These are phyloP conservation scores for Sinotaia quadrata DNA, from an alignment of 2,888 invertebrate species.

Conservation along the genomic window DNA sequence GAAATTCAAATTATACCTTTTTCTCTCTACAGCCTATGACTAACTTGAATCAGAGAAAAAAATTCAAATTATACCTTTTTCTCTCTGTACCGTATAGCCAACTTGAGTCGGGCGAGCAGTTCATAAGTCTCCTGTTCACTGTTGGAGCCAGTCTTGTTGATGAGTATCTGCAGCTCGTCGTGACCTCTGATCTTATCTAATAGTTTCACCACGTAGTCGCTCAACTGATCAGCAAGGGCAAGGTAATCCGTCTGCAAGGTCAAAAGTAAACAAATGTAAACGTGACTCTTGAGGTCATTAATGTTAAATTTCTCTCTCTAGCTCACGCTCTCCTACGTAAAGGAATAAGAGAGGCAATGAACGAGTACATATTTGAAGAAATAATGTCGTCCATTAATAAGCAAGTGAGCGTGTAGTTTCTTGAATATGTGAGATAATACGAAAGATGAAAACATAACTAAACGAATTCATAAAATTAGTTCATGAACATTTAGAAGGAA, in stretches of 20 bases:
- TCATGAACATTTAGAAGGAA: too few relatives aligned
- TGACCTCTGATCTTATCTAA: conserved; percentile 67
- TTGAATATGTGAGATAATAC: too few relatives aligned
- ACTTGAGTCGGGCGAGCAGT: conserved; percentile 58
- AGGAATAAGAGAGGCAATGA: too few relatives aligned
- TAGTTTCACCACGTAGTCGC: conserved; percentile 64
- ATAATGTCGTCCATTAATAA: too few relatives aligned
- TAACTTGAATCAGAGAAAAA: too few relatives aligned
- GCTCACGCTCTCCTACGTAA: not conserved
- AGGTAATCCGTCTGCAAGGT: conserved; percentile 64
- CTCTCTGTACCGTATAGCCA: conserved; percentile 67
- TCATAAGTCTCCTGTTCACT: conserved; percentile 56
- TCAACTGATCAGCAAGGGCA: conserved; percentile 58
- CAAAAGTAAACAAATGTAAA: too few relatives aligned
- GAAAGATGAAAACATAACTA: too few relatives aligned
- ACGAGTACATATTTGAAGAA: too few relatives aligned
- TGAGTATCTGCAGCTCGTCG: conserved; percentile 64
- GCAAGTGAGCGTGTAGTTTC: too few relatives aligned
- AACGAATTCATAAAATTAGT: too few relatives aligned
- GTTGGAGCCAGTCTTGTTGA: conserved; percentile 58
- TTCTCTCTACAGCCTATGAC: not conserved
- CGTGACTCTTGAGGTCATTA: not conserved
- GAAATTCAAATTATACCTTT: conserved; percentile 58
- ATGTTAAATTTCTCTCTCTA: not conserved
- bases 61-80: conserved; percentile 64